A percentile compares a stretch with the other conserved stretches of the same genome.
Conservation (phyloP, 1,140 invertebrate species). For the Holcopasites calliopsidis region DNA sequence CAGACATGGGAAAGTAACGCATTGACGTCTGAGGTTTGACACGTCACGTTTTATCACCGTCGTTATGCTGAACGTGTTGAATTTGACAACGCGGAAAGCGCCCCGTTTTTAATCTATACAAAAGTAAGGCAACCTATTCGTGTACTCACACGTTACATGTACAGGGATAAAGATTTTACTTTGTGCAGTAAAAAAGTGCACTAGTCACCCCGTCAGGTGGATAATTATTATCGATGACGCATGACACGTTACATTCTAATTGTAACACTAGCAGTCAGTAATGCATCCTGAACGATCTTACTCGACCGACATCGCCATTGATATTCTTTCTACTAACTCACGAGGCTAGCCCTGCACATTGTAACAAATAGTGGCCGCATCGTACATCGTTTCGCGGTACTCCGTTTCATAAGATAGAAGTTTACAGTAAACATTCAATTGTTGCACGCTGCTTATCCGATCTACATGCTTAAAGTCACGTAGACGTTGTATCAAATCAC, state of each 20-base stretch:
- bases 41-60: conserved; percentile 10
- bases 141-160: neutral
- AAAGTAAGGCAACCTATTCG: neutral
- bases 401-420: neutral
- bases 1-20: neutral
- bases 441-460: too few relatives aligned
- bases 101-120: neutral
- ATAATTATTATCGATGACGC: neutral
- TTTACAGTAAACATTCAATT: neutral
- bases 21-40: conserved; percentile 7
- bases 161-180: neutral
- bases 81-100: conserved; percentile 12
- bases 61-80: neutral
- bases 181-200: neutral
- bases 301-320: neutral
- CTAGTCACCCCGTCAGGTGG: neutral
- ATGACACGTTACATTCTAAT: neutral
- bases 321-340: neutral
- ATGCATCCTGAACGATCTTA: neutral
- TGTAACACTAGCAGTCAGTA: too few relatives aligned
- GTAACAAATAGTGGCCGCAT: neutral
- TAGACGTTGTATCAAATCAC: neutral
- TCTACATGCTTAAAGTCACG: neutral
- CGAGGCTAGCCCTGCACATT: neutral
- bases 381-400: too few relatives aligned